Conservation (phyloP, 1,140 invertebrate species). For the Chironomus tepperi region DNA sequence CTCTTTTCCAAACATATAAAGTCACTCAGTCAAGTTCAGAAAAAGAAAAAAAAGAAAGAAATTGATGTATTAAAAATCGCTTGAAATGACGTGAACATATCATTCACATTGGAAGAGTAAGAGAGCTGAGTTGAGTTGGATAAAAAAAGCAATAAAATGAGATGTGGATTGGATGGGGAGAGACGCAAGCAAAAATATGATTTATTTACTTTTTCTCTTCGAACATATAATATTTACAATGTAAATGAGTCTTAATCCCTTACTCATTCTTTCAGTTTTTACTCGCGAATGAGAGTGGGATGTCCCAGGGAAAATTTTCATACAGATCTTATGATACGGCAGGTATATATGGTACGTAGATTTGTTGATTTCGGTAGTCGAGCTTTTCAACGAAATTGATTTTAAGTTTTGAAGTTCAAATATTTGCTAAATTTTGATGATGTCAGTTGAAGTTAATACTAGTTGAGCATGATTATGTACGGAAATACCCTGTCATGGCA, state of each 20-base stretch:
- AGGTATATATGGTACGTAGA: no score
- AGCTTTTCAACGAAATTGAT: no score
- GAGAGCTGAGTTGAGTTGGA: no score
- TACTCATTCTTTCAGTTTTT: background rate
- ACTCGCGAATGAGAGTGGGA: background rate
- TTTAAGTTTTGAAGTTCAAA: no score
- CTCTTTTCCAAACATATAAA: no score
- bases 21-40: no score
- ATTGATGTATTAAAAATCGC: background rate
- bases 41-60: background rate
- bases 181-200: background rate
- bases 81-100: background rate
- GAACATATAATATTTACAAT: slow-evolving; percentile 4
- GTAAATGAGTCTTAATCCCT: slow-evolving; percentile 20
- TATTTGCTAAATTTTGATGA: no score
- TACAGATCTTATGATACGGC: no score
- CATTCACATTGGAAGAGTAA: background rate
- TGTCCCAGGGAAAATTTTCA: background rate
- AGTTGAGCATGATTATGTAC: no score
- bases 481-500: no score
- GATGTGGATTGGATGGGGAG: background rate
- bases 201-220: slow-evolving; percentile 1
- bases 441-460: no score
- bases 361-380: no score
- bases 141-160: background rate